Conservation (phyloP, 1,140 invertebrate genomes). For the Globodera rostochiensis region DNA sequence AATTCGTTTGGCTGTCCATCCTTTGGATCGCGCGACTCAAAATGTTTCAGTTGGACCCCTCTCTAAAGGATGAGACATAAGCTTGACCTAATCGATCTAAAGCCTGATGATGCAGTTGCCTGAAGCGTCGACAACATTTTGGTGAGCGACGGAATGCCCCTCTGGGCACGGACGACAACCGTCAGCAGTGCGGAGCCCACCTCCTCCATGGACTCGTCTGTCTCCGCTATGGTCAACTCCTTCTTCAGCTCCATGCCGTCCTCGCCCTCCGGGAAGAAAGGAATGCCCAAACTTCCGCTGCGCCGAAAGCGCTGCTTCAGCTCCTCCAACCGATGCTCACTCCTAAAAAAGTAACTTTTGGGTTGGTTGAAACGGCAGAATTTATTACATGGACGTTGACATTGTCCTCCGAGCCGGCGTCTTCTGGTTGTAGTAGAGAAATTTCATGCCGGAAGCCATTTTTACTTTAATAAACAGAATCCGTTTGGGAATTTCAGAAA, state of each 20-base stretch:
- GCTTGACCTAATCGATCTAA: slow-evolving; percentile 27
- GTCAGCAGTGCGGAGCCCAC: slow-evolving; percentile 49
- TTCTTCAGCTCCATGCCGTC: slow-evolving; percentile 38
- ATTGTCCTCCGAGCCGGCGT: slow-evolving; percentile 37
- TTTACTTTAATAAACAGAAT: slow-evolving; percentile 7
- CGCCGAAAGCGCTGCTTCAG: slow-evolving; percentile 62
- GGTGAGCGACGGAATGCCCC: slow-evolving; percentile 41
- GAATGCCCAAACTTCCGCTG: slow-evolving; percentile 61
- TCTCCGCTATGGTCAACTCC: slow-evolving; percentile 56
- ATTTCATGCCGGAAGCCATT: slow-evolving; percentile 62
- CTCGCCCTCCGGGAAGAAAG: slow-evolving; percentile 64
- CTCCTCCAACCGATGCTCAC: slow-evolving; percentile 57
- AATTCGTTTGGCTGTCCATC: slow-evolving; percentile 42
- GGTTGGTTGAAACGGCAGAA: not conserved
- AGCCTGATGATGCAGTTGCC: slow-evolving; percentile 28
- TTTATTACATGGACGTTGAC: slow-evolving; percentile 42
- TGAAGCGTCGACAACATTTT: slow-evolving; percentile 50
- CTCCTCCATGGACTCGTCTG: slow-evolving; percentile 40
- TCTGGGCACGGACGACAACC: slow-evolving; percentile 52
- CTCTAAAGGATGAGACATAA: slow-evolving; percentile 31
- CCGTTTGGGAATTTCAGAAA: too few relatives aligned
- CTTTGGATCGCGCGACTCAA: slow-evolving; percentile 64
- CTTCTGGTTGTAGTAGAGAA: slow-evolving; percentile 59
- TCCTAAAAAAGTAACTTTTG: slow-evolving; percentile 36
- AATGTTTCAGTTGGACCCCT: slow-evolving; percentile 52